Percentiles rank a stretch among this genome's conserved stretches.
phyloP scores from a whole-genome alignment of 2,888 invertebrate genomes.

The Cheilosia vulpina region DNA sequence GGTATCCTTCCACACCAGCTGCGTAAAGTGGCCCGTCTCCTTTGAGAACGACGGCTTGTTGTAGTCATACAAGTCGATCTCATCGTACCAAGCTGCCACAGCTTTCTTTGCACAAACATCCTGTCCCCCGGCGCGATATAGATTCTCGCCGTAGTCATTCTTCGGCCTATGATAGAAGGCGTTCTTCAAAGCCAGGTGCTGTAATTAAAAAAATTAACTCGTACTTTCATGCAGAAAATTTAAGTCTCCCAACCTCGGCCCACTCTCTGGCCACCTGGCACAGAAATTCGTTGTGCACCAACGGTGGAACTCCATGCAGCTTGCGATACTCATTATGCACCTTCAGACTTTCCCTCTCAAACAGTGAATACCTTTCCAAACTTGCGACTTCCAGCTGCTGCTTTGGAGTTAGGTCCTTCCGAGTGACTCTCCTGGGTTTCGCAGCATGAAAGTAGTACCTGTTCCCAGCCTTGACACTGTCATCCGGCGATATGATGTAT shows the following conservation, averaged over 20 bases:
- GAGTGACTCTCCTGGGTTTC: neutral
- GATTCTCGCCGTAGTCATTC: constrained; percentile 92
- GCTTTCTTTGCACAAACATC: constrained; percentile 86
- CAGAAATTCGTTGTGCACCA: constrained; percentile 56
- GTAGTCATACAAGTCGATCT: constrained; percentile 88
- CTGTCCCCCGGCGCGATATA: constrained; percentile 85
- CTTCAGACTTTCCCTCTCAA: constrained; percentile 40
- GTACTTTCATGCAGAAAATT: neutral
- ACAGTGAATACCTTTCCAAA: constrained; percentile 27
- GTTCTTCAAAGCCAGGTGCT: constrained; percentile 86
- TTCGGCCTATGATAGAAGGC: constrained; percentile 89
- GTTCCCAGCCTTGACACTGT: constrained; percentile 12
- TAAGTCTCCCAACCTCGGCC: constrained; percentile 46
- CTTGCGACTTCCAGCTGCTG: constrained; percentile 32
- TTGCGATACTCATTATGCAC: constrained; percentile 54
- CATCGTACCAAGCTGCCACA: constrained; percentile 92
- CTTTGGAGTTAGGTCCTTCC: constrained; percentile 15
- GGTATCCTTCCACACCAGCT: constrained; percentile 92
- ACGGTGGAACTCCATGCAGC: constrained; percentile 53
- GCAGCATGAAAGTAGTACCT: constrained; percentile 53
- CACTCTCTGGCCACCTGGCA: constrained; percentile 55
- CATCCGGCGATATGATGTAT: constrained; percentile 56
- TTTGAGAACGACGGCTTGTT: constrained; percentile 86
- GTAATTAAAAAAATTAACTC: neutral
- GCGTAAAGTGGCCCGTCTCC: constrained; percentile 92